Evolutionary conservation across 1,140 invertebrate genomes (phyloP).

Genomic region (Drosophila auraria): DNA sequence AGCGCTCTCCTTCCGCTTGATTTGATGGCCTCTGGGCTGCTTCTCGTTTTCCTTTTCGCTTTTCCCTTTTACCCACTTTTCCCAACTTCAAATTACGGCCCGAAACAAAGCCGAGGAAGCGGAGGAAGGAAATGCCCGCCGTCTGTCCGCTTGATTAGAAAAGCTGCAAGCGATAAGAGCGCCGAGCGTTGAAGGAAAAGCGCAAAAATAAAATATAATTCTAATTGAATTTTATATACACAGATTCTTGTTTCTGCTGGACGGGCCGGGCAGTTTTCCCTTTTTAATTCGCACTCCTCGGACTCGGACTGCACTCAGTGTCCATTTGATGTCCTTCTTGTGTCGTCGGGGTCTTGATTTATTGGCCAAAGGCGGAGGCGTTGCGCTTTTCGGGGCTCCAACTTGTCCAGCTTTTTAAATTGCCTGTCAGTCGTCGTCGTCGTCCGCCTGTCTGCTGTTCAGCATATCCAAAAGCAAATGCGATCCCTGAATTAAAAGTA

Average conservation of each 20-base stretch:
- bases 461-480: constrained; percentile 37
- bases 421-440: constrained; percentile 58
- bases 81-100: constrained; percentile 56
- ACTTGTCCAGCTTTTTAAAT: constrained; percentile 70
- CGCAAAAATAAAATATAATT: constrained; percentile 63
- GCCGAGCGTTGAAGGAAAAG: constrained; percentile 25
- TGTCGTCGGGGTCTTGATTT: constrained; percentile 65
- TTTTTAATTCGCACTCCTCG: constrained; percentile 55
- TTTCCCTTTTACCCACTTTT: constrained; percentile 20
- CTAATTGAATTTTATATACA: constrained; percentile 79
- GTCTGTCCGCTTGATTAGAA: constrained; percentile 78
- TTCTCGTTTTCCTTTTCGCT: constrained; percentile 29
- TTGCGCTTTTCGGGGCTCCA: constrained; percentile 55
- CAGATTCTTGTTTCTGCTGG: constrained; percentile 29
- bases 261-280: constrained; percentile 5
- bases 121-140: constrained; percentile 57
- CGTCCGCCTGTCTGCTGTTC: constrained; percentile 22
- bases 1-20: constrained; percentile 69
- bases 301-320: constrained; percentile 9
- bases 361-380: constrained; percentile 55
- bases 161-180: constrained; percentile 74
- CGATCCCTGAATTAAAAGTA: not conserved
- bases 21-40: constrained; percentile 68
- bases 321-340: constrained; percentile 62
- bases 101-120: constrained; percentile 30